Evolutionary conservation across 2,797 vertebrate genomes (phyloP).

Genomic region (Sebastes elongatus): DNA sequence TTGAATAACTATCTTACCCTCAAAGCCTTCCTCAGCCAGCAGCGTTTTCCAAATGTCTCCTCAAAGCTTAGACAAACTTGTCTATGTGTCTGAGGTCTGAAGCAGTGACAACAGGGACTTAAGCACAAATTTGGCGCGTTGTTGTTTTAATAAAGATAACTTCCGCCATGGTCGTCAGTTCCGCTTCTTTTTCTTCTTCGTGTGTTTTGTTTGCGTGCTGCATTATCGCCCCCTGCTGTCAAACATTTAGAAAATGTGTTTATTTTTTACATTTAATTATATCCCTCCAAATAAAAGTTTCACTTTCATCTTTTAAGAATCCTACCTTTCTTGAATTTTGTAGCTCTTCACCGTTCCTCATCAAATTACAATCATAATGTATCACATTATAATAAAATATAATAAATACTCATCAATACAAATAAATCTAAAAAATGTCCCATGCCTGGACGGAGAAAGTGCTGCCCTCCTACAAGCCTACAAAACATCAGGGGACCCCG

Average conservation of each 20-base stretch:
- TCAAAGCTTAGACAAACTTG: not conserved
- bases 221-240: not conserved
- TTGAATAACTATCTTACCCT: not conserved
- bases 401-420: not conserved
- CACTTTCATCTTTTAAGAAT: not conserved
- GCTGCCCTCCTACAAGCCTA: too few species aligned
- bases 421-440: not conserved
- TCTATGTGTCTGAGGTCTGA: not conserved
- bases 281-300: not conserved
- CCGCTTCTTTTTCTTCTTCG: slow-evolving; percentile 23
- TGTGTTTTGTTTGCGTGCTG: not conserved
- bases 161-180: slow-evolving; percentile 31
- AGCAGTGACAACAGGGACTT: not conserved
- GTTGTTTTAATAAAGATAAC: not conserved
- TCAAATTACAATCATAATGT: not conserved
- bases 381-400: not conserved
- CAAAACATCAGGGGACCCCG: too few species aligned
- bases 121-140: slow-evolving; percentile 63
- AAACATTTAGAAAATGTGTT: not conserved
- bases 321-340: not conserved
- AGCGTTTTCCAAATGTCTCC: not conserved
- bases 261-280: too few species aligned
- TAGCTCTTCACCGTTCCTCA: not conserved
- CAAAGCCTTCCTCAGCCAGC: not conserved
- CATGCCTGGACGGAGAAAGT: too few species aligned